These are phyloP conservation scores for Spatulosminthurus flaviceps DNA, from an alignment of 2,888 invertebrate species.

Conservation along the genomic window DNA sequence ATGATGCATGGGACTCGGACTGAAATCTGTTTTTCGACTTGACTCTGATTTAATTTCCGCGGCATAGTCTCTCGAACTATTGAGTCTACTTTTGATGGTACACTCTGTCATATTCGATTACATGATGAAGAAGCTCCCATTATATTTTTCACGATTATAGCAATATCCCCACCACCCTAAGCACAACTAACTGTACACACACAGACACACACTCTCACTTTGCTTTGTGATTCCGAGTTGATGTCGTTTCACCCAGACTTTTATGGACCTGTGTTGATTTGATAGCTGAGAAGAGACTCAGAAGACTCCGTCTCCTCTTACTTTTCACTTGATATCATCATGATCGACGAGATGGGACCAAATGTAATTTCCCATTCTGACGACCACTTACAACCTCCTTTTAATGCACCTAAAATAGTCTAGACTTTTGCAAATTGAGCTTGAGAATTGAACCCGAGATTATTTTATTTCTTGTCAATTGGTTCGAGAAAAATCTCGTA, in stretches of 20 bases:
- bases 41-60: conserved; percentile 8
- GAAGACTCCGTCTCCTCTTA: too few relatives aligned
- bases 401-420: neutral
- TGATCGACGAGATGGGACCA: neutral
- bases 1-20: neutral
- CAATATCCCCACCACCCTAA: too few relatives aligned
- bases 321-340: neutral
- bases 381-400: neutral
- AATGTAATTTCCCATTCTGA: conserved; percentile 1
- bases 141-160: too few relatives aligned
- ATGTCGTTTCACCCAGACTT: neutral
- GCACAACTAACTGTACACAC: too few relatives aligned
- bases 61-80: neutral
- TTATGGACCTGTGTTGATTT: neutral
- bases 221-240: neutral
- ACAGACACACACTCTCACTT: neutral
- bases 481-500: neutral
- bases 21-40: conserved; percentile 4
- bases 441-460: neutral
- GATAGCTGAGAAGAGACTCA: conserved; percentile 1
- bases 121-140: neutral
- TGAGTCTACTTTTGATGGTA: neutral
- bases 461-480: neutral
- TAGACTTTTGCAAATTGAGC: neutral
- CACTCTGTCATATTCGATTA: neutral